These are phyloP conservation scores for Misgurnus anguillicaudatus DNA, from an alignment of 2,113 vertebrate species.

Conservation along the genomic window DNA sequence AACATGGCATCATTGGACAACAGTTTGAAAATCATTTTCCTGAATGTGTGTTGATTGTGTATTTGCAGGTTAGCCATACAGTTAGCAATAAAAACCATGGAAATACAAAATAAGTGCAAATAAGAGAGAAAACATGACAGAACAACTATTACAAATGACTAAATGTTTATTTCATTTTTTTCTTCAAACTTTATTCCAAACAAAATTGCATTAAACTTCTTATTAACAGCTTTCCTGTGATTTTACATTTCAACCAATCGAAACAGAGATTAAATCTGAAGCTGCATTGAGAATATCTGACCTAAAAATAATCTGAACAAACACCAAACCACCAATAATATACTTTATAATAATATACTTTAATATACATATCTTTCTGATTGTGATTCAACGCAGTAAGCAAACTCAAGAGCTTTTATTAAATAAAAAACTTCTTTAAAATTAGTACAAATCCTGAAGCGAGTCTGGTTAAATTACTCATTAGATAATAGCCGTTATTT, in stretches of 20 bases:
- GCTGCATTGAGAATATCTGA: neutral
- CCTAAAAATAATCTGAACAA: slow-evolving; percentile 5
- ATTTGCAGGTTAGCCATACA: too few relatives aligned
- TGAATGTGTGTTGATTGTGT: too few relatives aligned
- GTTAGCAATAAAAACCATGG: too few relatives aligned
- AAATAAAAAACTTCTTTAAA: neutral
- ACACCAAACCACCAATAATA: neutral
- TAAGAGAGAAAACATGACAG: neutral
- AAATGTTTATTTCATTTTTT: neutral
- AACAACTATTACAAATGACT: too few relatives aligned
- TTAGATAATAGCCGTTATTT: neutral
- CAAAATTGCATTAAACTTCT: neutral
- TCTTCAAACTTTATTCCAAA: neutral
- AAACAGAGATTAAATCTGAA: too few relatives aligned
- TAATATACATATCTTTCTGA: neutral
- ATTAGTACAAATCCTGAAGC: neutral
- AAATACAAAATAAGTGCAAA: too few relatives aligned
- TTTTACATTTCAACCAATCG: too few relatives aligned
- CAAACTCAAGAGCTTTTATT: neutral
- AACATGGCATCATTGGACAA: too few relatives aligned
- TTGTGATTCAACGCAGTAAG: neutral
- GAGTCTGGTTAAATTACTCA: neutral
- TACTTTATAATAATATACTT: too few relatives aligned
- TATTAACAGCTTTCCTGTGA: neutral
- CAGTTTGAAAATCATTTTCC: too few relatives aligned